Evolutionary conservation across 2,888 invertebrate genomes (phyloP), one percentile per base, ranked within the genome.

Genomic region (Pomacea canaliculata): DNA sequence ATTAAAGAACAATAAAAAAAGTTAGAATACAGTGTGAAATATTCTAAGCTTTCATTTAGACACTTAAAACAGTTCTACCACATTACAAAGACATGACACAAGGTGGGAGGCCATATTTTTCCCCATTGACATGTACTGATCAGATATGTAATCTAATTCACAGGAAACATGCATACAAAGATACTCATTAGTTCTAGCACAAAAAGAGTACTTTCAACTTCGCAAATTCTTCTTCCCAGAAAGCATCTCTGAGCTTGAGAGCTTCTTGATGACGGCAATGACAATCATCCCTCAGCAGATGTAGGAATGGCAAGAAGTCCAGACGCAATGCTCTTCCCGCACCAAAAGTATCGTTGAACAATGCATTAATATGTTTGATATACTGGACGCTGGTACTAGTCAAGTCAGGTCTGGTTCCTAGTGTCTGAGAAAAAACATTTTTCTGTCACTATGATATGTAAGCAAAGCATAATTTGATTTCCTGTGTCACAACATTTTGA

Each of bases 231-330:
- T 76, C 67, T 5, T 73, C 60, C 85, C 85, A 87, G 65, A 85
- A 85, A 10, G 79, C 75, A 70, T 89, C 84, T 59, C 87, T 70
- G 12, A 87, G 76, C 12, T 76, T 69, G 18, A 87, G 79, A 4
- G 87, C 87, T 56, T 76, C 69, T 63, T 85, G 76, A 18, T 88
- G 78, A 9, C 79, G 79, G 65, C 79, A 77, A 60, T 72, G 56
- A 51, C 51, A 65, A 18, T 74, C 69, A 78, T 79, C 80, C 7
- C 78, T 70, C 23, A 85, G 70, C 49, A 77, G 80, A 62, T 83
- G 78, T n/a, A 87, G 72, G 83, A 85, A 84, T 10, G 88, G 88
- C 13, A 88, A 74, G n/a, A 83, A 76, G 71, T 89, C 89, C 27
- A 88, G 76, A 27, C 82, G 76, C 10, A 84, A 80, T 9, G 85